Conservation (phyloP, 2,113 vertebrate species). For the Pangasianodon hypophthalmus region DNA sequence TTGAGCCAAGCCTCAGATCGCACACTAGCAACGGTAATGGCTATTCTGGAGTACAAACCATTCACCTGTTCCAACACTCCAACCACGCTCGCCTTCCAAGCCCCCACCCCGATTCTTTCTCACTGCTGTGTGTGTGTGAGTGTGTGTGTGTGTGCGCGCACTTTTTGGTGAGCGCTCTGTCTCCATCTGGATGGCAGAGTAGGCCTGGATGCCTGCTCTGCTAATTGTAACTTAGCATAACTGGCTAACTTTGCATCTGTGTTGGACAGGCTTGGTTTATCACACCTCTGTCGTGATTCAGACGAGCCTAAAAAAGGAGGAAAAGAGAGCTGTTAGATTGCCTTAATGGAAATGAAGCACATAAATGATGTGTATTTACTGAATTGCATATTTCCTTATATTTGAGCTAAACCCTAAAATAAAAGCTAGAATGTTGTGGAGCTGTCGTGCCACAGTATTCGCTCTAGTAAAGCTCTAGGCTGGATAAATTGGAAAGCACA, state of each 20-base stretch:
- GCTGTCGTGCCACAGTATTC: background rate
- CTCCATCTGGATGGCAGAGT: slow-evolving; percentile 80
- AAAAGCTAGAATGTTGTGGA: background rate
- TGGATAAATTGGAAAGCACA: background rate
- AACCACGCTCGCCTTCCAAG: slow-evolving; percentile 76
- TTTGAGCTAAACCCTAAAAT: background rate
- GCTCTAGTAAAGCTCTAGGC: background rate
- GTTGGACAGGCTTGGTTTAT: slow-evolving; percentile 67
- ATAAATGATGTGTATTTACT: background rate
- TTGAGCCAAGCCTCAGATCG: slow-evolving; percentile 79
- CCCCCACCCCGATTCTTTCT: slow-evolving; percentile 64
- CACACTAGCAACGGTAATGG: slow-evolving; percentile 82
- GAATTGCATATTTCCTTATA: background rate
- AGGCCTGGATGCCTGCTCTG: slow-evolving; percentile 69
- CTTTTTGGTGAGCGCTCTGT: slow-evolving; percentile 65
- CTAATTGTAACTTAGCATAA: slow-evolving; percentile 78
- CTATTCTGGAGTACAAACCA: slow-evolving; percentile 83
- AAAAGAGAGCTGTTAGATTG: background rate
- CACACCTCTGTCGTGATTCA: slow-evolving; percentile 59
- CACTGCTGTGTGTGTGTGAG: slow-evolving; percentile 47
- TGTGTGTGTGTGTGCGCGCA: slow-evolving; percentile 36
- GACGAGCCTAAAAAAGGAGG: slow-evolving; percentile 31
- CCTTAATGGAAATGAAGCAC: background rate
- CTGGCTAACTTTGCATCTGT: slow-evolving; percentile 72
- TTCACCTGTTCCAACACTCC: slow-evolving; percentile 84